These are phyloP conservation scores for Paracentrotus lividus DNA, from an alignment of 53 echinoderm and acorn worm species.

Conservation along the genomic window DNA sequence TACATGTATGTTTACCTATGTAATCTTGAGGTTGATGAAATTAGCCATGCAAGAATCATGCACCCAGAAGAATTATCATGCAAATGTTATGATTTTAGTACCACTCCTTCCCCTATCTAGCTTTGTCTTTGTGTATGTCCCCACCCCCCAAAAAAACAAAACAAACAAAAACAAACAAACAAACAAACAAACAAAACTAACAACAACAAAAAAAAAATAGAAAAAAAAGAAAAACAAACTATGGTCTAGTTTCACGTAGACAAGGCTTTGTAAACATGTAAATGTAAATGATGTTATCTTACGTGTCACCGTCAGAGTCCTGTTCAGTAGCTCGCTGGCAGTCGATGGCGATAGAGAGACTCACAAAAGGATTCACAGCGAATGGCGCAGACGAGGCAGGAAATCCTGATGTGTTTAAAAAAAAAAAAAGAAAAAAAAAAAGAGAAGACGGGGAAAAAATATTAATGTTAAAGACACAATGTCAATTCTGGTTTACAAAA, in stretches of 20 bases:
- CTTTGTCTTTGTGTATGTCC: background rate
- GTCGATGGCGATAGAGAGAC: conserved; percentile 91
- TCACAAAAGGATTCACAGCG: conserved; percentile 84
- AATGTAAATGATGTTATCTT: conserved; percentile 54
- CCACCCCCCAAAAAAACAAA: no score
- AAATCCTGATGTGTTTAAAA: conserved; percentile 44
- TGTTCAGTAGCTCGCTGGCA: conserved; percentile 94
- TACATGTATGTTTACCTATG: no score
- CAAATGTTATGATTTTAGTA: no score
- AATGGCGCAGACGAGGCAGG: background rate
- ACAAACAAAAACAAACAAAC: background rate
- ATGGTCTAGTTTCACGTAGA: background rate
- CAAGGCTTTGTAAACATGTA: background rate
- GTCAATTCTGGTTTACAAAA: no score
- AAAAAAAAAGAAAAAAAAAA: background rate
- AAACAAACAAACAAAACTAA: background rate
- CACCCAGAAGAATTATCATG: no score
- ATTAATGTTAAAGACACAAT: background rate
- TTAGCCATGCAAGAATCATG: no score
- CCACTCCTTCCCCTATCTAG: no score
- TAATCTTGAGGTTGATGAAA: no score
- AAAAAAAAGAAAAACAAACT: no score
- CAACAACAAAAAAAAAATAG: background rate
- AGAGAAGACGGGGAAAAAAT: background rate
- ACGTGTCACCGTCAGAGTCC: conserved; percentile 98